A percentile compares a stretch with the other conserved stretches of the same genome.
These are phyloP conservation scores for Linepithema humile DNA, from an alignment of 1,140 invertebrate genomes.

Conservation along the genomic window DNA sequence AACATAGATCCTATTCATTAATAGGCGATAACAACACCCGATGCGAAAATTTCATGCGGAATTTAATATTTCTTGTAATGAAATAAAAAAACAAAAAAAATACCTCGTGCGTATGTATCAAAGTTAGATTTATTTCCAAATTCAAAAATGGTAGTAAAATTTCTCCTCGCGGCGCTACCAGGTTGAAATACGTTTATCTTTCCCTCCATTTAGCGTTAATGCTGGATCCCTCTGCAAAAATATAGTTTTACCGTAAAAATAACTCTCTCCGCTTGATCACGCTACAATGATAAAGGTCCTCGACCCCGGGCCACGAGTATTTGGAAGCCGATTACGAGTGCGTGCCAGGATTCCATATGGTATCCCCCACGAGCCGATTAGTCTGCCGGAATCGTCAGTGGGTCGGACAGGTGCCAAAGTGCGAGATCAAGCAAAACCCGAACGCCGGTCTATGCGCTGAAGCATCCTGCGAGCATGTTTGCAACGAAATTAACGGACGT, in stretches of 20 bases:
- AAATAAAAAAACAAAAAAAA: background rate
- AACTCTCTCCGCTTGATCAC: background rate
- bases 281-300: conserved; percentile 74
- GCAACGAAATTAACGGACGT: conserved; percentile 81
- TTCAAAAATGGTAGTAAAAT: background rate
- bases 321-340: conserved; percentile 83
- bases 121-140: background rate
- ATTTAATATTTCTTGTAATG: too few relatives aligned
- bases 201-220: background rate
- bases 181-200: background rate
- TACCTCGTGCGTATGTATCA: background rate
- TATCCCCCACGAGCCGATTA: conserved; percentile 72
- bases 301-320: conserved; percentile 80
- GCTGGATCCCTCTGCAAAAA: background rate
- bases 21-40: background rate
- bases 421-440: conserved; percentile 74
- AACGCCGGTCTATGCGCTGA: conserved; percentile 73
- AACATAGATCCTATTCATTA: background rate
- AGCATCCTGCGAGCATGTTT: conserved; percentile 82
- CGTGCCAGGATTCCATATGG: conserved; percentile 77
- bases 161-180: background rate
- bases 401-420: conserved; percentile 80
- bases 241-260: conserved; percentile 34
- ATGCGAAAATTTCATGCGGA: too few relatives aligned
- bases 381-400: conserved; percentile 80